Evolutionary conservation across 2,113 vertebrate genomes (phyloP).

Genomic region (Indicator indicator): DNA sequence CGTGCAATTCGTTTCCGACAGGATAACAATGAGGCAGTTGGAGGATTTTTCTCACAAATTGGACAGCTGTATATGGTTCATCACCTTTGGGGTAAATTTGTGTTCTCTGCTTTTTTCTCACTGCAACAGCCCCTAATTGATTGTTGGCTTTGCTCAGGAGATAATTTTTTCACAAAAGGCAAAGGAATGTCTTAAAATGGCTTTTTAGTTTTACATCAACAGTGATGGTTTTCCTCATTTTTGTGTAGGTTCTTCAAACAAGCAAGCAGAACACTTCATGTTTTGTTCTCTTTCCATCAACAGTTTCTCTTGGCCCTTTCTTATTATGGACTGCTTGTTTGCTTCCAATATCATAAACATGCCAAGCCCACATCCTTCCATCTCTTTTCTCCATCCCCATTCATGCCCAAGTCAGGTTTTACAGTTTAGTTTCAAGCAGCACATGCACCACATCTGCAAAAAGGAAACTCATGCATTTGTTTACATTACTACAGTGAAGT

Average conservation of each 20-base stretch:
- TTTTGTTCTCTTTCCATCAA: neutral
- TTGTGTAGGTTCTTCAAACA: neutral
- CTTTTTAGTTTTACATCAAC: neutral
- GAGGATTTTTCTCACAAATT: conserved; percentile 98
- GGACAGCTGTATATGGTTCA: conserved; percentile 96
- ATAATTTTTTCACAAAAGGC: neutral
- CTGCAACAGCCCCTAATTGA: neutral
- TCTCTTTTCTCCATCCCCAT: neutral
- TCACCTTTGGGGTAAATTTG: conserved; percentile 92
- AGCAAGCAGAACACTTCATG: neutral
- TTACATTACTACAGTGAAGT: neutral
- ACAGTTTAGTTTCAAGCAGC: neutral
- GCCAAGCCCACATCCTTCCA: neutral
- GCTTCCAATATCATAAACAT: neutral
- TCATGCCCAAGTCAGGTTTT: neutral
- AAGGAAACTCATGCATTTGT: neutral
- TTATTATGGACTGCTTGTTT: neutral
- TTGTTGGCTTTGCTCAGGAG: neutral
- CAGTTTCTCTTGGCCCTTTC: neutral
- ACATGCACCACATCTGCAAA: neutral
- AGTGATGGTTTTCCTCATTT: neutral
- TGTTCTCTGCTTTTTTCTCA: neutral
- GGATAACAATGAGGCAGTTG: conserved; percentile 88
- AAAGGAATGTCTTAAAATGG: neutral
- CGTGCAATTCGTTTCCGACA: conserved; percentile 94